Evolutionary conservation across 1,140 invertebrate species (phyloP).

Genomic region (Drosophila parvula): DNA sequence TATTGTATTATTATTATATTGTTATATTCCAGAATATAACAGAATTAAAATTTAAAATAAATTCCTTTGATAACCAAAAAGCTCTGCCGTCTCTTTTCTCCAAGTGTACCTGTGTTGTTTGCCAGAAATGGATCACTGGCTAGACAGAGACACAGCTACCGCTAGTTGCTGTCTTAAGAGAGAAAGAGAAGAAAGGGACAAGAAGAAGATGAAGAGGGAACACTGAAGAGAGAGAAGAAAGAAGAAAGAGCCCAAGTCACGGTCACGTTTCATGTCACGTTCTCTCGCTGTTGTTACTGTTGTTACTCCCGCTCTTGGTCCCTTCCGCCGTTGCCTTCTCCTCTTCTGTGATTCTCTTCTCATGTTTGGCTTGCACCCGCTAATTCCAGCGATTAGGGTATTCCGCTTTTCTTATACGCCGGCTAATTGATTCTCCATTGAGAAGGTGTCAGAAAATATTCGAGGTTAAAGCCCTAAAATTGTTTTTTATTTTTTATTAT

Average conservation of each 20-base stretch:
- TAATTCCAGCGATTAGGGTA: constrained; percentile 25
- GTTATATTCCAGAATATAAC: too few relatives aligned
- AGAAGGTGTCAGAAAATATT: background rate
- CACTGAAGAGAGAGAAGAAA: background rate
- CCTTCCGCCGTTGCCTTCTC: background rate
- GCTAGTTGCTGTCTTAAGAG: constrained; percentile 3
- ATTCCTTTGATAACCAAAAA: background rate
- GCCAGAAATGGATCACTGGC: constrained; percentile 48
- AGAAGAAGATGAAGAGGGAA: background rate
- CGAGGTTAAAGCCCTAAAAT: too few relatives aligned
- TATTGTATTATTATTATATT: too few relatives aligned
- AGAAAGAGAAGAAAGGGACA: background rate
- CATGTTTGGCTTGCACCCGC: constrained; percentile 9
- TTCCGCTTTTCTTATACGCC: constrained; percentile 10
- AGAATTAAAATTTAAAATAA: background rate
- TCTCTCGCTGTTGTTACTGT: constrained; percentile 40
- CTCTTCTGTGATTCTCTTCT: constrained; percentile 18
- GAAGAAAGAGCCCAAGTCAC: constrained; percentile 59
- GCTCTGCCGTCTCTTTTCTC: background rate
- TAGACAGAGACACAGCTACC: constrained; percentile 9
- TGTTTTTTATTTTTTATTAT: too few relatives aligned
- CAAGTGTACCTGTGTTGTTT: constrained; percentile 23
- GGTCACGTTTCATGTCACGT: constrained; percentile 80
- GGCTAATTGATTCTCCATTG: constrained; percentile 40
- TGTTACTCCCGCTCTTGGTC: constrained; percentile 16